Evolutionary conservation across 2,113 vertebrate genomes (phyloP).

Genomic region (Perca flavescens): DNA sequence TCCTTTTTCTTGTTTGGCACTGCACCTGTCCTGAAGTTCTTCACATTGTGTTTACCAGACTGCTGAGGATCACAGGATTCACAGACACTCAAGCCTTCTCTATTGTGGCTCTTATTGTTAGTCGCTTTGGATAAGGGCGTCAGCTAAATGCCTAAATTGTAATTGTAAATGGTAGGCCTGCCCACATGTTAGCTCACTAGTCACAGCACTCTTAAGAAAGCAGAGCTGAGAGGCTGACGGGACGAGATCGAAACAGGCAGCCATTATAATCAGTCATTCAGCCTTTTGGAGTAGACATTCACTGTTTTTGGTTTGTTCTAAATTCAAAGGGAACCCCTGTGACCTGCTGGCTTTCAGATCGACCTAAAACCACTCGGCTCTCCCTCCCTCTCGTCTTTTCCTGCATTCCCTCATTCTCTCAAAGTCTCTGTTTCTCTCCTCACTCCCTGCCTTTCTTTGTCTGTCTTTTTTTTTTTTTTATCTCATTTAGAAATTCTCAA

Average conservation of each 20-base stretch:
- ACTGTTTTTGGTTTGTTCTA: constrained; percentile 78
- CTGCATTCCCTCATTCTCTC: constrained; percentile 45
- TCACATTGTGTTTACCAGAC: constrained; percentile 40
- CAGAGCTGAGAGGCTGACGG: constrained; percentile 61
- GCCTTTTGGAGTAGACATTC: constrained; percentile 77
- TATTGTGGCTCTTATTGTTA: constrained; percentile 64
- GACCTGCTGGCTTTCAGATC: constrained; percentile 80
- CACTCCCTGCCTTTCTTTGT: constrained; percentile 13
- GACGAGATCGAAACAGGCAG: constrained; percentile 81
- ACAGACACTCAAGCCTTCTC: constrained; percentile 45
- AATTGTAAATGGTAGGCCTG: constrained; percentile 73
- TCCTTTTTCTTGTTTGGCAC: constrained; percentile 13
- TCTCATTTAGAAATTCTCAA: constrained; percentile 19
- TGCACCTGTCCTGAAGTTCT: constrained; percentile 59
- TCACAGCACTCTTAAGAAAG: constrained; percentile 69
- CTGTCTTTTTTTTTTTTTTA: neutral
- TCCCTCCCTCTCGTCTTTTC: constrained; percentile 29
- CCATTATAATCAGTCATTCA: constrained; percentile 83
- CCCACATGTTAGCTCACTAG: constrained; percentile 73
- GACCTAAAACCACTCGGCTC: constrained; percentile 57
- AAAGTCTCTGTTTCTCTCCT: constrained; percentile 28
- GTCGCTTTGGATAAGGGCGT: constrained; percentile 61
- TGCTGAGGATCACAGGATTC: constrained; percentile 66
- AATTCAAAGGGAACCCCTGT: constrained; percentile 82
- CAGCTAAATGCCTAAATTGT: constrained; percentile 77